phyloP scores from a whole-genome alignment of 2,113 vertebrate species.

The Heliornis fulica region DNA sequence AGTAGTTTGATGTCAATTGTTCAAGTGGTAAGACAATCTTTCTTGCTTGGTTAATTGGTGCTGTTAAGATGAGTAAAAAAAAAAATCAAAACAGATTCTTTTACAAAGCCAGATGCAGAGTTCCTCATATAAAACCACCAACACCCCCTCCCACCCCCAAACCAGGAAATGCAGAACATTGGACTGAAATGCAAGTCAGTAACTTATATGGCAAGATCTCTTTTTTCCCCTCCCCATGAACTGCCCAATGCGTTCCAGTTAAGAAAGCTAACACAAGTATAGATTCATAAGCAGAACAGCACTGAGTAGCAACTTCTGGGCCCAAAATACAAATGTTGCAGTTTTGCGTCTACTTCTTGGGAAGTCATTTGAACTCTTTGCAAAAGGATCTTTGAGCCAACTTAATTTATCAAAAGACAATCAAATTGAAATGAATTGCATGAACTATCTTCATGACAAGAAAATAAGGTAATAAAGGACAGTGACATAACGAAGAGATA shows the following conservation, averaged over 20 bases:
- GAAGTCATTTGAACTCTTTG: not conserved
- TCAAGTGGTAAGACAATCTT: not conserved
- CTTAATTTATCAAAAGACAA: not conserved
- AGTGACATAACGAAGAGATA: not conserved
- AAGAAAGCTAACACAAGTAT: not conserved
- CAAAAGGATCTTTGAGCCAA: not conserved
- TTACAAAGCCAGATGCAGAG: not conserved
- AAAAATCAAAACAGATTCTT: not conserved
- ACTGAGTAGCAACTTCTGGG: not conserved
- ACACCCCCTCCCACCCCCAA: too few relatives aligned
- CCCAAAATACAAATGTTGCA: not conserved
- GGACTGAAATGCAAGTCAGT: not conserved
- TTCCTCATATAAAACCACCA: not conserved
- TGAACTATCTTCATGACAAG: not conserved
- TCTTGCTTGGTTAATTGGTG: not conserved
- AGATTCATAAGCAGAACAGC: not conserved
- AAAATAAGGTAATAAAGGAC: not conserved
- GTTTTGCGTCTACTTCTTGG: not conserved
- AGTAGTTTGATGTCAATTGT: not conserved
- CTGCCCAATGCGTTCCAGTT: not conserved
- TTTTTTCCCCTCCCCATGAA: not conserved
- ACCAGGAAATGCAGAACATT: not conserved
- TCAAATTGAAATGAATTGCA: not conserved
- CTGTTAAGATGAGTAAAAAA: not conserved
- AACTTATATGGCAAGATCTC: not conserved